These are phyloP conservation scores for Karalla daura DNA, from an alignment of 2,797 vertebrate species.

Conservation along the genomic window DNA sequence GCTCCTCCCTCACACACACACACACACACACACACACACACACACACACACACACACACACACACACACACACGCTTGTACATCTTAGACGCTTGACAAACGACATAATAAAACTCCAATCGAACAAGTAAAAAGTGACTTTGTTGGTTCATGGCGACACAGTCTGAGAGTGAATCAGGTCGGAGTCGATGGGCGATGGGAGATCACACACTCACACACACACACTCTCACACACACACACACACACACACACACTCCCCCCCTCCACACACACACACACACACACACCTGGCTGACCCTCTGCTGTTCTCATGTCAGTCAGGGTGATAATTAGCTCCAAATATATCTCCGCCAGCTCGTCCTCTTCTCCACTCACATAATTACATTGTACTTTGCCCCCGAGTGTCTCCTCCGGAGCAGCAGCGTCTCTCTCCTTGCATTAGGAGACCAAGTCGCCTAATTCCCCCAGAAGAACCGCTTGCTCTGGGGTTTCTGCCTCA, in stretches of 20 bases:
- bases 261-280: no score
- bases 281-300: conserved; percentile 42
- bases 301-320: conserved; percentile 46
- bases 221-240: no score
- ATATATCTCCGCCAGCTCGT: conserved; percentile 44
- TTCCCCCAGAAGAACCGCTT: conserved; percentile 78
- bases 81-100: conserved; percentile 52
- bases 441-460: conserved; percentile 56
- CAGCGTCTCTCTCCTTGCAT: conserved; percentile 54
- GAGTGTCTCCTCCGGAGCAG: conserved; percentile 48
- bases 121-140: conserved; percentile 59
- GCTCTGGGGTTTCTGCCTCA: conserved; percentile 93
- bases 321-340: conserved; percentile 65
- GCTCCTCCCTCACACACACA: conserved; percentile 35
- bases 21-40: conserved; percentile 36
- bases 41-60: conserved; percentile 44
- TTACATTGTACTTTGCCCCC: conserved; percentile 44
- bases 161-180: conserved; percentile 38
- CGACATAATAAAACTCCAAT: conserved; percentile 41
- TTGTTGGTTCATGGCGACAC: conserved; percentile 48
- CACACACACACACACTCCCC: no score
- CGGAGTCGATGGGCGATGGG: no score
- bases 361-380: conserved; percentile 52
- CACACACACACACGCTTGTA: conserved; percentile 32
- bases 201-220: no score